Evolutionary conservation across 2,113 vertebrate species (phyloP).

Genomic region (Ariopsis seemanni): DNA sequence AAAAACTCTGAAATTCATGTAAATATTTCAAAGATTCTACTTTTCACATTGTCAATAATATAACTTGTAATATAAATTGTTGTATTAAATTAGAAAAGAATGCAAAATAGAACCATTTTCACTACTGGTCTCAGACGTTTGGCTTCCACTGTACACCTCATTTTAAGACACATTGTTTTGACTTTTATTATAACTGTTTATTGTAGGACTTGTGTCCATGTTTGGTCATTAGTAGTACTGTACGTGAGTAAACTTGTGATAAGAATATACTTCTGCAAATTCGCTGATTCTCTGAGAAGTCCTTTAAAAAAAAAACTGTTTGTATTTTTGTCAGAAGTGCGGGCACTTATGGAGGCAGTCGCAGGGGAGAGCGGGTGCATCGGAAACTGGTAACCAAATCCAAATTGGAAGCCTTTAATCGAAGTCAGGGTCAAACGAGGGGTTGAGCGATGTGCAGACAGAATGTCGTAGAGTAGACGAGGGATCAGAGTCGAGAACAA

Average conservation of each 20-base stretch:
- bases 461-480: too few relatives aligned
- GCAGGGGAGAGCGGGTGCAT: too few relatives aligned
- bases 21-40: neutral
- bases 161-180: neutral
- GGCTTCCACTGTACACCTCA: neutral
- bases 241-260: neutral
- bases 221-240: neutral
- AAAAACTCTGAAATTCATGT: neutral
- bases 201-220: neutral
- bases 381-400: too few relatives aligned
- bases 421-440: too few relatives aligned
- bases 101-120: neutral
- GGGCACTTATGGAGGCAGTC: too few relatives aligned
- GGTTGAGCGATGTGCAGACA: too few relatives aligned
- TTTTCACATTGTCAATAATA: neutral
- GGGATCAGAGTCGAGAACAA: too few relatives aligned
- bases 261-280: neutral
- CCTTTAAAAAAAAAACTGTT: neutral
- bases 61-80: neutral
- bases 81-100: neutral
- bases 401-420: too few relatives aligned
- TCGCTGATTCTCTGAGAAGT: neutral
- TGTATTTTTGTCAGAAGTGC: too few relatives aligned
- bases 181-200: neutral
- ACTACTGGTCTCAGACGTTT: neutral